Evolutionary conservation across 1,140 invertebrate genomes (phyloP), one percentile per base, ranked within the genome.

Genomic region (Brachionus asplanchnoidis): DNA sequence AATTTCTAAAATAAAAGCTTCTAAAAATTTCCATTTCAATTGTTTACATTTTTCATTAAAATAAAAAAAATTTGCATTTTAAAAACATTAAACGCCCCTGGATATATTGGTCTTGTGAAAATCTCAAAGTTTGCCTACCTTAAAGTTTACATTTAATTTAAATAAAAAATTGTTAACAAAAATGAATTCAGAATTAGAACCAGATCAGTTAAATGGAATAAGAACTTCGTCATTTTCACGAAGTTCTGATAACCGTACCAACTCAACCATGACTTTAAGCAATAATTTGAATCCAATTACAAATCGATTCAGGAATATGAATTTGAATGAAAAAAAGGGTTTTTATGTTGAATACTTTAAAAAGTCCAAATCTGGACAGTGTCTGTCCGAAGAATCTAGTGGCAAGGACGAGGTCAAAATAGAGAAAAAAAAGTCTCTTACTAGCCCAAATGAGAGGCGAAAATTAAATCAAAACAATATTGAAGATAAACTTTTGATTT

Each of bases 401-500:
- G 17, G 1, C 40, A 20, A 11, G 42, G 40, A 73, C 5, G 26
- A 32, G 11, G 26, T 68, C 14, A 68, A 68, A 17, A 17, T 42
- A 17, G 68, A 73, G 40, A 73, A 77, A 50, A 77, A 50, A 26
- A 77, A 77, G 14, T 50, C 53, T n/a, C 56, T 65, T 14, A 82
- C 65, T 28, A 82, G 79, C 6, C 32, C 36, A 26, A 82, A 68
- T 68, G 79, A 82, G 26, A 1, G 65, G 32, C 20, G 42, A 23
- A 65, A 60, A 28, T n/a, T 82, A 23, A 65, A 44, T 17, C 53
- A 65, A 20, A 82, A 82, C 42, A 32, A 44, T 32, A 82, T 65
- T n/a, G 53, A 82, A 40, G 79, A 82, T 65, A 82, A 82, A 11
- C n/a, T 82, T 26, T 26, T 82, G 32, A 11, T 4, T 17, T 17